phyloP scores from a whole-genome alignment of 37 sponge, comb jelly and placozoan genomes.

The Haliclona indistincta region DNA sequence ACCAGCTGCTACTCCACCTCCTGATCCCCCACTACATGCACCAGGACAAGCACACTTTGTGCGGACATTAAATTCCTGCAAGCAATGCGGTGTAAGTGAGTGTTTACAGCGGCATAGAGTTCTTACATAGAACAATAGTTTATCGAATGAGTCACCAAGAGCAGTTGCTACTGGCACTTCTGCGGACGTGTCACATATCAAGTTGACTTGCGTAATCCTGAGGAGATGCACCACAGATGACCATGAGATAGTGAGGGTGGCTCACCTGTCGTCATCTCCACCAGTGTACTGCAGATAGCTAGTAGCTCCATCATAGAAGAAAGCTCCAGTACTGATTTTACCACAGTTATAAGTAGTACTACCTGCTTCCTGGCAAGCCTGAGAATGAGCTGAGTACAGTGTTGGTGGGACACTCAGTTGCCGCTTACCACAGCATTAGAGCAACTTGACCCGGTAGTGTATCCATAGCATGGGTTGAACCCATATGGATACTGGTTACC shows the following conservation, averaged over 20 bases:
- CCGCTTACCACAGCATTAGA: too few species aligned
- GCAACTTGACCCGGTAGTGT: background rate
- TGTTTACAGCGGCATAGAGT: too few species aligned
- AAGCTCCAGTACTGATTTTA: background rate
- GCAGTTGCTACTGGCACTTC: background rate
- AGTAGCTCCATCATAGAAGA: background rate
- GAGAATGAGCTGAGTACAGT: background rate
- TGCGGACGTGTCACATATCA: background rate
- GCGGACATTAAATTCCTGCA: background rate
- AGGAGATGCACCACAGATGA: background rate
- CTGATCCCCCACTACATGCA: background rate
- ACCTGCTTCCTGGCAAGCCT: background rate
- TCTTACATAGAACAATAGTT: too few species aligned
- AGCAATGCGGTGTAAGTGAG: too few species aligned
- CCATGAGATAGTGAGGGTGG: background rate
- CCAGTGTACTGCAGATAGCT: background rate
- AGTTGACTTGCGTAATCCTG: background rate
- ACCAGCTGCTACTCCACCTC: background rate
- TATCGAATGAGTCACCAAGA: background rate
- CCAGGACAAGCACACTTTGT: background rate
- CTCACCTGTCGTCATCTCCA: background rate
- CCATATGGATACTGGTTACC: background rate
- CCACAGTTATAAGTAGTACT: background rate
- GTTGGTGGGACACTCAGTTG: too few species aligned
- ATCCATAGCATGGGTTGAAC: slow-evolving; percentile 24